A percentile compares a stretch with the other conserved stretches of the same genome.
Conservation (phyloP, 2,113 vertebrate genomes). For the Varanus salvator region DNA sequence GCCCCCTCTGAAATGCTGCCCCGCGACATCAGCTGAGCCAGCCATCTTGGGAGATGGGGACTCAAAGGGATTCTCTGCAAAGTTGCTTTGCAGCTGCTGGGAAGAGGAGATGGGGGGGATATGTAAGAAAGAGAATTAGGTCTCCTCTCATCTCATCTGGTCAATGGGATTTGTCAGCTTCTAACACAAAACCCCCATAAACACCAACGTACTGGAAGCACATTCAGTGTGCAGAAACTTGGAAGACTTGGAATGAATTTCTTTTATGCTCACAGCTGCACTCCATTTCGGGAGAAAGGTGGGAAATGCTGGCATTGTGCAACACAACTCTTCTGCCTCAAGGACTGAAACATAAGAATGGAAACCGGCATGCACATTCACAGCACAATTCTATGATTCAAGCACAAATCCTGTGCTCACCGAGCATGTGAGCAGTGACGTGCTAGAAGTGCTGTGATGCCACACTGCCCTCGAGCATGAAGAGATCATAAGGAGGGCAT, state of each 20-base stretch:
- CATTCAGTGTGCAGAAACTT: not conserved
- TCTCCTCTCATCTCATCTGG: not conserved
- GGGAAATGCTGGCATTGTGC: not conserved
- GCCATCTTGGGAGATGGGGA: not conserved
- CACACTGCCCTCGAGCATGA: not conserved
- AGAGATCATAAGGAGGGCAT: not conserved
- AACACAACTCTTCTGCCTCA: fast-evolving
- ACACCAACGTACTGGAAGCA: not conserved
- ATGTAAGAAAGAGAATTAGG: fast-evolving
- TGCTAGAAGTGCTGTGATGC: not conserved
- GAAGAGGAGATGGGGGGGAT: not conserved
- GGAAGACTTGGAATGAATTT: too few species aligned
- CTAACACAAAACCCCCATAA: not conserved
- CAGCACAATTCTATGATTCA: not conserved
- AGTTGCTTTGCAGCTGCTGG: not conserved
- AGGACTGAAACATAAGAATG: not conserved
- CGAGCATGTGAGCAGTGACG: not conserved
- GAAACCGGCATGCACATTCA: not conserved
- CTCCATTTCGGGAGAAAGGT: not conserved
- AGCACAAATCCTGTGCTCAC: not conserved
- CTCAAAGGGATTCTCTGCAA: not conserved
- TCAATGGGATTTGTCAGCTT: too few species aligned
- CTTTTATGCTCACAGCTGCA: not conserved
- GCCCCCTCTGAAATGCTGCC: not conserved
- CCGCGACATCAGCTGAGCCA: not conserved